phyloP scores from a whole-genome alignment of 1,140 invertebrate species.

The Epicauta chinensis region DNA sequence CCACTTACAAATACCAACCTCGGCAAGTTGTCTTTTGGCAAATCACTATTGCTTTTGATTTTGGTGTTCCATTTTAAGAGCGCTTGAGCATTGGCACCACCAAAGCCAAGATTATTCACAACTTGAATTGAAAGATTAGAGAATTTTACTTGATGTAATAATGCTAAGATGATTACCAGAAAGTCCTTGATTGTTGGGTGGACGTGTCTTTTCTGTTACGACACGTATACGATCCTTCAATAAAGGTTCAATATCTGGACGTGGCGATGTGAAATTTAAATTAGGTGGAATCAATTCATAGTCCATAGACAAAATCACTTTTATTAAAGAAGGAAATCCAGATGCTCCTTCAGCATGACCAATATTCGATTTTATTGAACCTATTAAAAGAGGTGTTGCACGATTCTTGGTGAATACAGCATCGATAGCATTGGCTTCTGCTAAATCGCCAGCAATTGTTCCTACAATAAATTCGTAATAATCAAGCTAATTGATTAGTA shows the following conservation, averaged over 20 bases:
- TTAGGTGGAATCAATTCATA: conserved; percentile 70
- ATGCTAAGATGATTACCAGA: conserved; percentile 42
- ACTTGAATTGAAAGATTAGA: too few relatives aligned
- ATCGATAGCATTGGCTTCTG: conserved; percentile 82
- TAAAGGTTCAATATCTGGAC: conserved; percentile 66
- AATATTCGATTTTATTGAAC: conserved; percentile 89
- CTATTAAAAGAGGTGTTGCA: conserved; percentile 67
- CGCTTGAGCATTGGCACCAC: conserved; percentile 60
- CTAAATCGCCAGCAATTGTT: conserved; percentile 74
- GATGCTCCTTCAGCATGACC: conserved; percentile 90
- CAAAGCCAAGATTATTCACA: conserved; percentile 59
- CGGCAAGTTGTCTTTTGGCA: conserved; percentile 46
- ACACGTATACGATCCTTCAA: conserved; percentile 62
- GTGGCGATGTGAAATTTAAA: conserved; percentile 66
- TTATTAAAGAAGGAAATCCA: conserved; percentile 76
- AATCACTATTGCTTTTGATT: conserved; percentile 43
- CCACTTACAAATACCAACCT: conserved; percentile 58
- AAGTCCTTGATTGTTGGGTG: conserved; percentile 51
- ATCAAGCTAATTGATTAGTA: too few relatives aligned
- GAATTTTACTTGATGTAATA: too few relatives aligned
- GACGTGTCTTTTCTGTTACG: conserved; percentile 56
- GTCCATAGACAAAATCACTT: conserved; percentile 72
- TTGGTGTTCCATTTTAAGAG: conserved; percentile 53
- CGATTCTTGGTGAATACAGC: conserved; percentile 69
- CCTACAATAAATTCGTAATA: too few relatives aligned